Evolutionary conservation across 1,140 invertebrate genomes (phyloP), one percentile per base, ranked within the genome.

Genomic region (Tenebrio molitor): DNA sequence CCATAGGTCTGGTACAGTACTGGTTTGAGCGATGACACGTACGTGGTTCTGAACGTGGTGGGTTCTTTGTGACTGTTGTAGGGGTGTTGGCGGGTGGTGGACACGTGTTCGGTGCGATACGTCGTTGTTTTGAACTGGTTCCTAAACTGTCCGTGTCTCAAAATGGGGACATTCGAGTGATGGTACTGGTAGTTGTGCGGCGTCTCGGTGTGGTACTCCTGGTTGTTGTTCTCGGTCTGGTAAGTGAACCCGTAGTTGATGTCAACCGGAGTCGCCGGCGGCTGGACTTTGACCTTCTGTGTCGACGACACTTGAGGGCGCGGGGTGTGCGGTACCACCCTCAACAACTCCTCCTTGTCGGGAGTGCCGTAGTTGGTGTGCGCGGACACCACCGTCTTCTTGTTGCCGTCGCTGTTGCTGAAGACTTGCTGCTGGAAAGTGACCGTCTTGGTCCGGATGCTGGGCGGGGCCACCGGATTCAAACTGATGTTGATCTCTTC

Each of bases 401-500:
- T 74, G 39, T 76, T 76, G 63, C 76, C 75, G 44, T 81, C 76
- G 76, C 72, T 75, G 42, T 80, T 76, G 76, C 73, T 80, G 66
- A 70, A 79, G 68, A 72, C 42, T 25, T 78, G 76, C 17, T 75
- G 76, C 46, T 77, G 78, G 62, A 67, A 82, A 1, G 77, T 75
- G 14, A 78, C 68, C 10, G 79, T 76, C 44, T 77, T 79, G 1
- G 76, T 79, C 71, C 77, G 75, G 65, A 79, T 78, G 42, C 76
- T 77, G 5, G 81, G 78, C 6, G 79, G 79, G 0, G 79, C 75
- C 3, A 74, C 73, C 5, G 79, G 76, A 72, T 81, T 79, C 25
- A 83, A 72, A 73, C 76, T 79, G 14, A 83, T 78, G 65, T 83
- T 83, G 34, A 82, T 82, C 58, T 82, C 80, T 71, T 80, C 79